Evolutionary conservation across 2,888 invertebrate species (phyloP), one percentile per base, ranked within the genome.

Genomic region (Himalopsyche anomala): DNA sequence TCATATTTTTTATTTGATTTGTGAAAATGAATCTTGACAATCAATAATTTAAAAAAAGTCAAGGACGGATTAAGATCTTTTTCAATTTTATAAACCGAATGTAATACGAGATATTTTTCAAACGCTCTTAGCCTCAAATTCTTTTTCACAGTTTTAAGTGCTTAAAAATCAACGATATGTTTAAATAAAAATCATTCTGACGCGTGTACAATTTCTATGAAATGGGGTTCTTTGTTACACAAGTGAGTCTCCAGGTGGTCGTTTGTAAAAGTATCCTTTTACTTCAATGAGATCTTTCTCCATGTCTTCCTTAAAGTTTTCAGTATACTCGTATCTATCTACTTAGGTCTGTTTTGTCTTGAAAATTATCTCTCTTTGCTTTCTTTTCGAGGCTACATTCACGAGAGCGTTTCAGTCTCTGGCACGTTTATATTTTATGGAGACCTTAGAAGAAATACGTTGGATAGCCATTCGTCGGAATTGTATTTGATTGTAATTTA

Each of bases 381-480:
- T 74, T 74, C 74, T 74, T 74, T 74, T 74, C 74, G 36, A 74
- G 74, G 36, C 74, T 74, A 74, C 74, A 28, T 74, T 74, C 74
- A 12, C 28, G 15, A 15, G 15, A 36, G 38, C 9, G 74, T 74
- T 74, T 74, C 74, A 74, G 36, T 74, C 74, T 38, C 74, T 15
- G 38, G 74, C 74, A 74, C 74, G 74, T 74, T 74, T 74, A 74
- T 74, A 74, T 74, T 74, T 74, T 74, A 74, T 74, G 74, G 74
- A 74, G 2, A 74, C 38, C 28, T 36, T 12, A 38, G 74, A 74
- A 4, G 38, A 19, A 74, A 74, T 74, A 15, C 3, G 36, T 74
- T 4, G 74, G 74, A 38, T 36, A 12, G 12, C 74, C 74, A 74
- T 36, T 74, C 74, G 74, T 36, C 36, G 12, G 36, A 15, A 36